phyloP scores from a whole-genome alignment of 2,797 vertebrate species.

The Thripadectes ignobilis region DNA sequence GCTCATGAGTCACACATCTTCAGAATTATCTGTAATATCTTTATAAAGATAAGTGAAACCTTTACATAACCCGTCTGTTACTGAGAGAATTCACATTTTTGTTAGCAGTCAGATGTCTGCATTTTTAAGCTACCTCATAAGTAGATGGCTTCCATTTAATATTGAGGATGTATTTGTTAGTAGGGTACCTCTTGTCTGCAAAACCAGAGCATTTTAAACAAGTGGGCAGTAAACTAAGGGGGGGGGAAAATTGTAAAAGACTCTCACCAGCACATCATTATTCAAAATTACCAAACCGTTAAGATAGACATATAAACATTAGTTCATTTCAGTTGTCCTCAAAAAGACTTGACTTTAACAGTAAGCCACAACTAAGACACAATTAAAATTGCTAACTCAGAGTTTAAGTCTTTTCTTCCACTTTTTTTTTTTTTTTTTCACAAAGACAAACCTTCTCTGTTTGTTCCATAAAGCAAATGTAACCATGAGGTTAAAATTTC shows the following conservation, averaged over 20 bases:
- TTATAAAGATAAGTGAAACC: not conserved
- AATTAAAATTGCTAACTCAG: not conserved
- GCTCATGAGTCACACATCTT: not conserved
- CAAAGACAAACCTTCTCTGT: not conserved
- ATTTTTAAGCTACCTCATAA: not conserved
- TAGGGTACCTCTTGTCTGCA: not conserved
- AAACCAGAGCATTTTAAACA: not conserved
- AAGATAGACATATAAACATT: not conserved
- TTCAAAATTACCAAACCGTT: not conserved
- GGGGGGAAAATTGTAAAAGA: not conserved
- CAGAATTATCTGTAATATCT: not conserved
- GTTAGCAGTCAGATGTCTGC: not conserved
- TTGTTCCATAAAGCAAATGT: not conserved
- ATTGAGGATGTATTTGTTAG: not conserved
- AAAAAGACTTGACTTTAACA: not conserved
- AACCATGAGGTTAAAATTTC: not conserved
- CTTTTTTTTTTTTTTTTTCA: not conserved
- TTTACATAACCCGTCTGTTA: not conserved
- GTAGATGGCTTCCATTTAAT: not conserved
- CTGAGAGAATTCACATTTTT: not conserved
- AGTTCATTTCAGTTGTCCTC: not conserved
- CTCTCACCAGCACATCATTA: not conserved
- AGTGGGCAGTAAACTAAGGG: not conserved
- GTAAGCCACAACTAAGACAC: not conserved
- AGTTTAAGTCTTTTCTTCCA: not conserved